Conservation (phyloP, 2,797 vertebrate species). For the Chelon auratus region DNA sequence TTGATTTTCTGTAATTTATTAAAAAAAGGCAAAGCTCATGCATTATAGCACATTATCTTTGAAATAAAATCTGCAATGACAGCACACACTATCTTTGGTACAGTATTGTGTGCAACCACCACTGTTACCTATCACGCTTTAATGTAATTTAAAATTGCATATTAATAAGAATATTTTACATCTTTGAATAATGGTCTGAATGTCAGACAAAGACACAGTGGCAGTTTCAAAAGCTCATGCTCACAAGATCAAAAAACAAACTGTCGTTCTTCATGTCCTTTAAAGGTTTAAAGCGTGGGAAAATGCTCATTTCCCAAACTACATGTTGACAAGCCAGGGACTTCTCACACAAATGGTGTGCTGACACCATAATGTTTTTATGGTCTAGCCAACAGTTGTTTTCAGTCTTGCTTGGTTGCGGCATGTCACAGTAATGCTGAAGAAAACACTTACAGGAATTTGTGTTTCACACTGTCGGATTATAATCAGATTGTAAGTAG, state of each 20-base stretch:
- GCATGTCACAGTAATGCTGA: slow-evolving; percentile 73
- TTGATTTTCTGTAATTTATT: too few species aligned
- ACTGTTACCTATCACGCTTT: not conserved
- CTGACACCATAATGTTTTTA: slow-evolving; percentile 70
- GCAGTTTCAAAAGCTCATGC: slow-evolving; percentile 13
- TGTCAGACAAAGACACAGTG: not conserved
- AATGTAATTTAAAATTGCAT: too few species aligned
- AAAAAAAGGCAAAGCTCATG: too few species aligned
- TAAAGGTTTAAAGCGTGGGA: slow-evolving; percentile 34
- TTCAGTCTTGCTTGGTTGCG: too few species aligned
- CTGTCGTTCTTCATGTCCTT: slow-evolving; percentile 37
- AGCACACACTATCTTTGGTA: too few species aligned
- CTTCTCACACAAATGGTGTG: slow-evolving; percentile 47
- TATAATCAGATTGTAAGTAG: too few species aligned
- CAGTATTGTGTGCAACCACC: too few species aligned
- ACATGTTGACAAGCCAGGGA: slow-evolving; percentile 68
- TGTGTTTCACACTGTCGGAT: too few species aligned
- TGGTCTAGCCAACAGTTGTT: too few species aligned
- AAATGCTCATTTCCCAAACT: slow-evolving; percentile 44
- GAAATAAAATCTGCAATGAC: too few species aligned
- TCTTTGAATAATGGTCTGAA: not conserved
- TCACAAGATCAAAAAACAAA: slow-evolving; percentile 40
- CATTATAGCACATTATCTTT: too few species aligned
- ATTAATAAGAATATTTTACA: too few species aligned
- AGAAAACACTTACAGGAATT: slow-evolving; percentile 61